These are phyloP conservation scores for Corticium candelabrum DNA, from an alignment of 37 sponge, comb jelly and placozoan species.

Conservation along the genomic window DNA sequence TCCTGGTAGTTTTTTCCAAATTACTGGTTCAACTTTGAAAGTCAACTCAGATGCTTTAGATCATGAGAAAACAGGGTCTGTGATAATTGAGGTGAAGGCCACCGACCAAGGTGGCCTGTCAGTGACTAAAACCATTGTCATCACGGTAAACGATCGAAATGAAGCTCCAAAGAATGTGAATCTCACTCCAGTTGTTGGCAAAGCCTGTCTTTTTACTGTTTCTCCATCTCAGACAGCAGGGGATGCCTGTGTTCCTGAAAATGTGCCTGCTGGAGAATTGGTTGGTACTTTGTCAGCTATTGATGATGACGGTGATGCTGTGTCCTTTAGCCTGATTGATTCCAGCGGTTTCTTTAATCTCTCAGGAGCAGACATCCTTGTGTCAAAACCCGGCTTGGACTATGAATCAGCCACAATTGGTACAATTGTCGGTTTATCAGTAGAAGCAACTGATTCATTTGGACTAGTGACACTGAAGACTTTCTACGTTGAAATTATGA, in stretches of 20 bases:
- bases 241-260: not conserved
- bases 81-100: not conserved
- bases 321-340: not conserved
- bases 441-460: not conserved
- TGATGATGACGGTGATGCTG: not conserved
- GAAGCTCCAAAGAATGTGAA: not conserved
- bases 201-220: not conserved
- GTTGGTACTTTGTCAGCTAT: not conserved
- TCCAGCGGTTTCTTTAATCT: not conserved
- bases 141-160: not conserved
- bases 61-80: not conserved
- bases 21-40: not conserved
- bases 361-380: not conserved
- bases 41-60: not conserved
- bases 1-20: not conserved
- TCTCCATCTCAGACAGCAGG: not conserved
- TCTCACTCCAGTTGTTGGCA: not conserved
- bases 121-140: not conserved
- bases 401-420: not conserved
- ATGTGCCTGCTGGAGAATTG: not conserved
- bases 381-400: not conserved
- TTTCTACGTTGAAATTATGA: not conserved
- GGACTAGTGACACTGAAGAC: not conserved
- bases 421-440: not conserved
- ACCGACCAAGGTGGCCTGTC: not conserved